Percentiles rank a stretch among this genome's conserved stretches.
Evolutionary conservation across 2,888 invertebrate genomes (phyloP).

Genomic region (Brachynemurus nebulosus): DNA sequence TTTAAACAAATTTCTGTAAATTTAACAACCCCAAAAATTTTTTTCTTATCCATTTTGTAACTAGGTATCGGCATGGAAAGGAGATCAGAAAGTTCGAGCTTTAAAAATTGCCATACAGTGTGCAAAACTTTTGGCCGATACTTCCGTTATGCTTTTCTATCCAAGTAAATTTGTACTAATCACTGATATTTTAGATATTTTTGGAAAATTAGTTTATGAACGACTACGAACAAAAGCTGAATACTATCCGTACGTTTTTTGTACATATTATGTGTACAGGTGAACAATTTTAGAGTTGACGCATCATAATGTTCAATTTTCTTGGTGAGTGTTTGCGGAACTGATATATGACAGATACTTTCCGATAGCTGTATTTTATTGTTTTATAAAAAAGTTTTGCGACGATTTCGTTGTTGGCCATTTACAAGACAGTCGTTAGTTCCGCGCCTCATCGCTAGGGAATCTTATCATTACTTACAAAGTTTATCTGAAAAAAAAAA

Average conservation of each 20-base stretch:
- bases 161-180: conserved; percentile 96
- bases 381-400: too few species aligned
- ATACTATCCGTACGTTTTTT: conserved; percentile 41
- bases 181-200: conserved; percentile 90
- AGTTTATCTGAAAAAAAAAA: too few species aligned
- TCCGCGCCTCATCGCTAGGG: too few species aligned
- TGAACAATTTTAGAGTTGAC: too few species aligned
- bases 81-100: conserved; percentile 88
- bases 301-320: too few species aligned
- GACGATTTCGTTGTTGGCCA: too few species aligned
- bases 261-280: too few species aligned
- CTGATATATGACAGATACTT: too few species aligned
- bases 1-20: background rate
- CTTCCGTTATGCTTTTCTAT: conserved; percentile 85
- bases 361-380: too few species aligned
- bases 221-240: conserved; percentile 64
- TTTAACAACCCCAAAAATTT: background rate
- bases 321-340: too few species aligned
- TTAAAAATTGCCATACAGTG: conserved; percentile 96
- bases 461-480: too few species aligned
- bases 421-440: too few species aligned
- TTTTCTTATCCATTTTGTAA: conserved; percentile 7
- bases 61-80: conserved; percentile 62
- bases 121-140: conserved; percentile 82
- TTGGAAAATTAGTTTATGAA: conserved; percentile 80